These are phyloP conservation scores for Distichodus sexfasciatus DNA, from an alignment of 2,797 vertebrate species.

Conservation along the genomic window DNA sequence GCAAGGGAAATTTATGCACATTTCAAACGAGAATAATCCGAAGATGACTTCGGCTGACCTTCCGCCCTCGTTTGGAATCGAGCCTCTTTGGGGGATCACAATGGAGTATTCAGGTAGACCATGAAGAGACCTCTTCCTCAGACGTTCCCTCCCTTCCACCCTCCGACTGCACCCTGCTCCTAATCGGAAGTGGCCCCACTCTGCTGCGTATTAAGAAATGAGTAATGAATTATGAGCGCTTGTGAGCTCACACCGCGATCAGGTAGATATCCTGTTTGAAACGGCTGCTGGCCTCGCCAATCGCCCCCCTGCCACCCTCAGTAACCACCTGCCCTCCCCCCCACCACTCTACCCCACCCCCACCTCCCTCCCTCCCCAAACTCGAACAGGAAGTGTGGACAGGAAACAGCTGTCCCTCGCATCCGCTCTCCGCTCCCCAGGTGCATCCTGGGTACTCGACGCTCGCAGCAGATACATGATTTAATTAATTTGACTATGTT, in stretches of 20 bases:
- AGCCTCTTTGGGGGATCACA: constrained; percentile 1
- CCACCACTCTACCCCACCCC: neutral
- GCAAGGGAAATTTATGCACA: constrained; percentile 7
- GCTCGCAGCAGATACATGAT: constrained; percentile 55
- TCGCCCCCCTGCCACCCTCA: constrained; percentile 4
- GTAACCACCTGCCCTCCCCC: too few species aligned
- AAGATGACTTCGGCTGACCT: neutral
- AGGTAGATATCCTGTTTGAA: constrained; percentile 71
- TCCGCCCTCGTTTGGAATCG: constrained; percentile 2
- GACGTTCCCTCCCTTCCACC: neutral
- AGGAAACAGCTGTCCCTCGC: constrained; percentile 79
- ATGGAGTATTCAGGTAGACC: constrained; percentile 42
- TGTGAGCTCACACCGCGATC: constrained; percentile 60
- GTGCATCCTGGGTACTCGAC: constrained; percentile 80
- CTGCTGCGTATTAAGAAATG: constrained; percentile 39
- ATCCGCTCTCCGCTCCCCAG: constrained; percentile 72
- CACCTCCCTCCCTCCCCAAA: constrained; percentile 14
- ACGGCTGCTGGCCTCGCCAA: constrained; percentile 49
- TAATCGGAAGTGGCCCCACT: constrained; percentile 40
- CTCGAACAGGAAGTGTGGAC: constrained; percentile 71
- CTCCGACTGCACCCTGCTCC: neutral
- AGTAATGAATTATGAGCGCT: constrained; percentile 43
- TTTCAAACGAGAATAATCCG: neutral
- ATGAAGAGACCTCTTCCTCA: constrained; percentile 46
- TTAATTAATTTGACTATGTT: constrained; percentile 32